Percentiles rank a stretch among this genome's conserved stretches.
Conservation (phyloP, 2,113 vertebrate species). For the Anas platyrhynchos region DNA sequence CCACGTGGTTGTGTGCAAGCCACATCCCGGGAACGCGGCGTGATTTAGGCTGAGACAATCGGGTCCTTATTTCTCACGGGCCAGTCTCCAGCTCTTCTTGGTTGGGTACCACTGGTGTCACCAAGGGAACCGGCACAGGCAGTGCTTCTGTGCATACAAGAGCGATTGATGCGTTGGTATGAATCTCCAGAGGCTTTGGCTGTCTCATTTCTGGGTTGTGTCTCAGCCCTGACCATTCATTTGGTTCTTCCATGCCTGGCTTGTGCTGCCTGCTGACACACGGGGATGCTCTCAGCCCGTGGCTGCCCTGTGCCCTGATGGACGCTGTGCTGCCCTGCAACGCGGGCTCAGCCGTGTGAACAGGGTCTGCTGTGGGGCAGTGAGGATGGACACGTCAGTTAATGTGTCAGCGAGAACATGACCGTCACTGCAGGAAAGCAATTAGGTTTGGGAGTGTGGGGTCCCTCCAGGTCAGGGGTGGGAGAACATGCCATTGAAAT, state of each 20-base stretch:
- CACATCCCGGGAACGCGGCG: not conserved
- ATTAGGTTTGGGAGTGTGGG: not conserved
- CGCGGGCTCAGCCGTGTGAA: not conserved
- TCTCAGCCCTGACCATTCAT: not conserved
- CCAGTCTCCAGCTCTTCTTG: not conserved
- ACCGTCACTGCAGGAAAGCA: rapidly evolving
- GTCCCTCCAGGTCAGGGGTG: not conserved
- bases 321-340: not conserved
- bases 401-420: not conserved
- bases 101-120: not conserved
- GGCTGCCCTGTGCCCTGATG: rapidly evolving
- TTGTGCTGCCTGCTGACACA: not conserved
- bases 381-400: not conserved
- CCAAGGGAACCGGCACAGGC: constrained; percentile 12
- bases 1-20: not conserved
- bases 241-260: not conserved
- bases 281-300: rapidly evolving
- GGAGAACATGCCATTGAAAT: not conserved
- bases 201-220: not conserved
- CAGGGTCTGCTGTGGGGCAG: not conserved
- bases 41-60: constrained; percentile 13
- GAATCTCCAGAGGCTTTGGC: not conserved
- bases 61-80: constrained; percentile 23
- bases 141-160: not conserved
- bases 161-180: not conserved